Percentiles rank a stretch among this genome's conserved stretches.
Evolutionary conservation across 2,888 invertebrate genomes (phyloP).

Genomic region (Rhogogaster chlorosoma): DNA sequence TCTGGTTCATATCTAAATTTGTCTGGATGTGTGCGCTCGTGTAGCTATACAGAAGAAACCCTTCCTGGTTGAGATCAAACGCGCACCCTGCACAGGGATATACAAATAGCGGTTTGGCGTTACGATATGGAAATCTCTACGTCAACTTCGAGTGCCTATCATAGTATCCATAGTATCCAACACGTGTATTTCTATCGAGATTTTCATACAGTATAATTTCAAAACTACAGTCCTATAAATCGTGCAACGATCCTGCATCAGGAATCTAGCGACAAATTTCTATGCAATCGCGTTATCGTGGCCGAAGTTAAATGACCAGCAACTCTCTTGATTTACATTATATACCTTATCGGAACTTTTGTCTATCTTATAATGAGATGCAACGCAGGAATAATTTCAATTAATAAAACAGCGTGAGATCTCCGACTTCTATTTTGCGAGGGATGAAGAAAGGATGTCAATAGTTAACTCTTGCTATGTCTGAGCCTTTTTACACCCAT

Average conservation of each 20-base stretch:
- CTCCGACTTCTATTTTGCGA: background rate
- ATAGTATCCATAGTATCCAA: background rate
- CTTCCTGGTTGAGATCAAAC: constrained; percentile 48
- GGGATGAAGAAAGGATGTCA: background rate
- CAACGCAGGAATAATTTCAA: background rate
- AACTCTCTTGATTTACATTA: background rate
- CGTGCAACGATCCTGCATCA: background rate
- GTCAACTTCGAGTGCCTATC: constrained; percentile 15
- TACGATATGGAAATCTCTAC: constrained; percentile 58
- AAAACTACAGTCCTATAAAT: background rate
- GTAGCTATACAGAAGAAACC: constrained; percentile 20
- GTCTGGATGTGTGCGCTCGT: constrained; percentile 10
- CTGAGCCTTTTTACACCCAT: background rate
- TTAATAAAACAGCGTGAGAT: background rate
- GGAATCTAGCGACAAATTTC: background rate
- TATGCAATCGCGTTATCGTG: background rate
- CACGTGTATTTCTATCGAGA: background rate
- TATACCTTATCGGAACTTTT: background rate
- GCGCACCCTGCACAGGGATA: constrained; percentile 21
- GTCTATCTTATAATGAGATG: background rate
- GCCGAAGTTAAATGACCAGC: background rate
- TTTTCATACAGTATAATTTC: background rate
- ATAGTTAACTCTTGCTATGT: background rate
- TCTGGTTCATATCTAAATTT: constrained; percentile 26
- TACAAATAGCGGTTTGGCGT: constrained; percentile 70